phyloP scores from a whole-genome alignment of 2,113 vertebrate species.

The Megatriorchis doriae region DNA sequence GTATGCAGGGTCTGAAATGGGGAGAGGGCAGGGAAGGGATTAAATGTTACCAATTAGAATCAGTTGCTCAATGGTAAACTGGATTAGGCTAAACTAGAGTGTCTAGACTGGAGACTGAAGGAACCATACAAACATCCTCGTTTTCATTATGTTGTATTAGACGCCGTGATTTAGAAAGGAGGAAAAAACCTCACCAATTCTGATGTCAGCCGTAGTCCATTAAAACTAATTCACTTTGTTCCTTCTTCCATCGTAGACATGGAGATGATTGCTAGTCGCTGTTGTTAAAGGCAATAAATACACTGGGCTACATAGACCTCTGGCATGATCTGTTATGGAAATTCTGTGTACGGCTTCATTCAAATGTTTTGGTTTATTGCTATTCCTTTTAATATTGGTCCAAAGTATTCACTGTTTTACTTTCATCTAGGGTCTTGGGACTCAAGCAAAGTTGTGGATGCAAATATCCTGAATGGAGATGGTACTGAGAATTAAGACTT shows the following conservation, averaged over 20 bases:
- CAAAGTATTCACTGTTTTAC: not conserved
- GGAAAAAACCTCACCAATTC: not conserved
- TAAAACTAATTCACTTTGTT: constrained; percentile 18
- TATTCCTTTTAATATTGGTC: not conserved
- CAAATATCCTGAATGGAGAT: not conserved
- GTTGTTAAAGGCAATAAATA: not conserved
- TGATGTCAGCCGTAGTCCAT: constrained; percentile 3
- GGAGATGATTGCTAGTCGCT: not conserved
- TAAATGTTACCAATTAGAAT: constrained; percentile 17
- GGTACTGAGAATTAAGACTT: not conserved
- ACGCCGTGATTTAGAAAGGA: not conserved
- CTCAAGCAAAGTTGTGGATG: not conserved
- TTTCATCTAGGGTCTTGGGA: not conserved
- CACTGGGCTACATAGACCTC: not conserved
- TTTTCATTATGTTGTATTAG: constrained; percentile 1
- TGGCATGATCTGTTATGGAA: not conserved
- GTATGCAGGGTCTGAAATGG: not conserved
- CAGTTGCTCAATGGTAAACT: constrained; percentile 8
- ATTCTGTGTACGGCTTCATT: not conserved
- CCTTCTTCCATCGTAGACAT: not conserved
- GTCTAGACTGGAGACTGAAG: constrained; percentile 45
- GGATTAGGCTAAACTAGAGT: constrained; percentile 29
- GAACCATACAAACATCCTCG: not conserved
- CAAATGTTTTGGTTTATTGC: not conserved
- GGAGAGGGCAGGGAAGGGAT: not conserved